Conservation (phyloP, 2,113 vertebrate species). For the Podarcis raffonei region DNA sequence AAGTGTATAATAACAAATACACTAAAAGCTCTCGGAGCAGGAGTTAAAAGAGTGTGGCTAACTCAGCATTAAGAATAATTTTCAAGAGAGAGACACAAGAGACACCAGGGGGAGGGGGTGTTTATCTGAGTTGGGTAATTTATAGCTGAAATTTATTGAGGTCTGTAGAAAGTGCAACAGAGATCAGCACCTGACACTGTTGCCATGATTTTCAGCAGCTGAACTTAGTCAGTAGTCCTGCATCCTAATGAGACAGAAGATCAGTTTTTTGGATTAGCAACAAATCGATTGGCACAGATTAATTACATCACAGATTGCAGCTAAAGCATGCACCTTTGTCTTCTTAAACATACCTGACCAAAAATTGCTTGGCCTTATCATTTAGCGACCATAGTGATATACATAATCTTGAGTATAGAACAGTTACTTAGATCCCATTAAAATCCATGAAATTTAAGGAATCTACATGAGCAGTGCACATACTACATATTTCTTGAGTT, state of each 20-base stretch:
- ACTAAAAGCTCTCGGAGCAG: neutral
- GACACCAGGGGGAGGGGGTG: neutral
- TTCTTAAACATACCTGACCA: neutral
- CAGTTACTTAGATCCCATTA: too few species aligned
- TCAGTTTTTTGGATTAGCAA: accelerated
- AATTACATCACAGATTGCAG: neutral
- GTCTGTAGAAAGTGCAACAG: neutral
- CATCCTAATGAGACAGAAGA: neutral
- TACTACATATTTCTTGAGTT: too few species aligned
- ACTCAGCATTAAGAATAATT: neutral
- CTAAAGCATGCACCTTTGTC: neutral
- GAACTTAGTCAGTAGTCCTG: conserved; percentile 9
- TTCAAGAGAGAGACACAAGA: neutral
- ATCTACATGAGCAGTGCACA: too few species aligned
- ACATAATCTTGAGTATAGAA: too few species aligned
- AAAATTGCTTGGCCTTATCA: neutral
- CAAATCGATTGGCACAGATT: neutral
- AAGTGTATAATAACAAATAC: neutral
- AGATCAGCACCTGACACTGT: neutral
- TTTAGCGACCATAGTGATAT: neutral
- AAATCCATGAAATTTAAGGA: too few species aligned
- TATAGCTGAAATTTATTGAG: neutral
- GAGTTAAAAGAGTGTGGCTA: conserved; percentile 19
- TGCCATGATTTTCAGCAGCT: conserved; percentile 9
- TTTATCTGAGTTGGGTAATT: neutral